phyloP scores from a whole-genome alignment of 2,113 vertebrate species.

The Noctilio leporinus region DNA sequence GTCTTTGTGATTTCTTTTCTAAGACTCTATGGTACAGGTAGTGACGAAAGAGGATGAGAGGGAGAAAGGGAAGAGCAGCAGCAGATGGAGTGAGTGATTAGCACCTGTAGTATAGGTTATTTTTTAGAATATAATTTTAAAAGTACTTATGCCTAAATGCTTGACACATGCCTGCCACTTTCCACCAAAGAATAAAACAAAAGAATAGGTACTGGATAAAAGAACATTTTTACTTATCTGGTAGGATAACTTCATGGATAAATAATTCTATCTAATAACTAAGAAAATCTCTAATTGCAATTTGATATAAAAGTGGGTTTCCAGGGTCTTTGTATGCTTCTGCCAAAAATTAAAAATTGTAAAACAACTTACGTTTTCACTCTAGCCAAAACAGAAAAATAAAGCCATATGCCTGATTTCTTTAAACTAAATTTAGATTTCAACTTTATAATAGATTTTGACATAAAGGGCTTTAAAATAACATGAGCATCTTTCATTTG shows the following conservation, averaged over 20 bases:
- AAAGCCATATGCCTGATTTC: conserved; percentile 7
- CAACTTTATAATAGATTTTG: conserved; percentile 59
- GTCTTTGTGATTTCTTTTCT: neutral
- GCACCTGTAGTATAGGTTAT: rapidly evolving
- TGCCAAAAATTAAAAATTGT: conserved; percentile 16
- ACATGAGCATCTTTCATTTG: conserved; percentile 55
- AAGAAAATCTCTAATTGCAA: neutral
- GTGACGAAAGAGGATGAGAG: too few species aligned
- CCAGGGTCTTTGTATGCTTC: neutral
- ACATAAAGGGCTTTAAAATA: conserved; percentile 57
- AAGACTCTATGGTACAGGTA: neutral
- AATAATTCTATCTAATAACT: neutral
- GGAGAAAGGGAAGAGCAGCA: neutral
- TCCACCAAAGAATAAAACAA: neutral
- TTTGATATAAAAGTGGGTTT: neutral
- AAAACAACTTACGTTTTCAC: conserved; percentile 29
- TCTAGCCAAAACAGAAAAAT: conserved; percentile 25
- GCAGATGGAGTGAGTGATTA: neutral
- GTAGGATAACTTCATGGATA: neutral
- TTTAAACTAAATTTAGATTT: conserved; percentile 52
- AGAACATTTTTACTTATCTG: neutral
- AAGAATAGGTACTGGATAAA: neutral
- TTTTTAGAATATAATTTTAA: neutral
- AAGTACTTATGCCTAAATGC: neutral
- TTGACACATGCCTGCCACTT: neutral